These are phyloP conservation scores for Rhagologus leucostigma DNA, from an alignment of 2,113 vertebrate genomes.

Conservation along the genomic window DNA sequence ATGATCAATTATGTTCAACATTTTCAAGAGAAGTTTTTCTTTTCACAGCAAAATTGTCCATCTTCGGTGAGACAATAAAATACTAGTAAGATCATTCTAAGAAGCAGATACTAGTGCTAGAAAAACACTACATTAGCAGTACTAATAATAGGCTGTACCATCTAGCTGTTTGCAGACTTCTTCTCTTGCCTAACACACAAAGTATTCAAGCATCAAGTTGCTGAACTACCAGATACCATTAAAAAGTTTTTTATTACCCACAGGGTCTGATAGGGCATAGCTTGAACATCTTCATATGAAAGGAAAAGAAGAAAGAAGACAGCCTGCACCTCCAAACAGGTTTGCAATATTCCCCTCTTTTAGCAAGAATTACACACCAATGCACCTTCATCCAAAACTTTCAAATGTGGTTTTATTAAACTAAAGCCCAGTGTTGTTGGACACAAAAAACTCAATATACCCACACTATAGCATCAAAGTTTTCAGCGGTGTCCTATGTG, in stretches of 20 bases:
- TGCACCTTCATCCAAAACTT: neutral
- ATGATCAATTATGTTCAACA: neutral
- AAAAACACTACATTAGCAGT: neutral
- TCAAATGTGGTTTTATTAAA: neutral
- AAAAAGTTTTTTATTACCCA: neutral
- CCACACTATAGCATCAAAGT: neutral
- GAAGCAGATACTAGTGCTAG: neutral
- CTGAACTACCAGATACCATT: neutral
- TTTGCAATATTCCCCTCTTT: neutral
- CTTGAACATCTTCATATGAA: neutral
- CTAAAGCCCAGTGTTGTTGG: neutral
- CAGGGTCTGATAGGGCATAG: neutral
- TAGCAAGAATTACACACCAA: neutral
- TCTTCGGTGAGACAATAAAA: neutral
- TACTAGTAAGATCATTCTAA: neutral
- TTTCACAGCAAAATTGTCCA: neutral
- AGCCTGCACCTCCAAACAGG: neutral
- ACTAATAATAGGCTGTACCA: neutral
- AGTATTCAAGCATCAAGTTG: neutral
- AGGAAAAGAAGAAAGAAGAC: neutral
- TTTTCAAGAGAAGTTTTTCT: neutral
- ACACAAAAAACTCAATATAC: neutral
- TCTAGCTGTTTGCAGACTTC: neutral
- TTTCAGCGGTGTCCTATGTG: neutral
- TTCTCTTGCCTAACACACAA: neutral